A percentile compares a stretch with the other conserved stretches of the same genome.
Evolutionary conservation across 2,888 invertebrate genomes (phyloP).

Genomic region (Bursaphelenchus okinawaensis): DNA sequence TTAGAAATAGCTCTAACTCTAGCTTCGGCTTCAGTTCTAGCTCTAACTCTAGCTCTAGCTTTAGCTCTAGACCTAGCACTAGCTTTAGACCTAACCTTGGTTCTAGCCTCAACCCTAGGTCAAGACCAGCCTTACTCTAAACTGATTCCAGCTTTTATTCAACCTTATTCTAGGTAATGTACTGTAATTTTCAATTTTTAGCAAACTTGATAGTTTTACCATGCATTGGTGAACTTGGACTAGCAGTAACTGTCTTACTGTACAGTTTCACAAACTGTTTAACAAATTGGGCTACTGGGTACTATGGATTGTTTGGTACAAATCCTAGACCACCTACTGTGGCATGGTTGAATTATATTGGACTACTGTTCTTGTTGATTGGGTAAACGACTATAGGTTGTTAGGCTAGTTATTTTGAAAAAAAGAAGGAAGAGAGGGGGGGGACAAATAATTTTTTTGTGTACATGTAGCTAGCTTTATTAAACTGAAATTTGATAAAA

Average conservation of each 20-base stretch:
- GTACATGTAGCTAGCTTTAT: too few relatives aligned
- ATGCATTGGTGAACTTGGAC: conserved; percentile 8
- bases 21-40: too few relatives aligned
- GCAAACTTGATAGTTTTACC: conserved; percentile 8
- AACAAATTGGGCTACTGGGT: conserved; percentile 2
- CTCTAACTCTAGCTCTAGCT: too few relatives aligned
- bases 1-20: background rate
- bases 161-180: background rate
- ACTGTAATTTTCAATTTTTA: background rate
- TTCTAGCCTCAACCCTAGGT: too few relatives aligned
- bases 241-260: conserved; percentile 2
- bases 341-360: conserved; percentile 3
- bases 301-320: conserved; percentile 4
- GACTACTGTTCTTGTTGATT: background rate
- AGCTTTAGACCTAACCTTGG: too few relatives aligned
- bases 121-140: too few relatives aligned
- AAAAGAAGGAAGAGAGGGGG: too few relatives aligned
- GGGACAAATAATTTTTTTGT: too few relatives aligned
- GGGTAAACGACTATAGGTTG: background rate
- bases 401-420: too few relatives aligned
- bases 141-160: background rate
- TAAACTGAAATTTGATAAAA: too few relatives aligned
- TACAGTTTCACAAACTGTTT: conserved; percentile 6
- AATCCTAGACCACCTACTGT: conserved; percentile 3
- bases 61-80: too few relatives aligned